A percentile compares a stretch with the other conserved stretches of the same genome.
Evolutionary conservation across 1,140 invertebrate species (phyloP).

Genomic region (Ganaspis sp.): DNA sequence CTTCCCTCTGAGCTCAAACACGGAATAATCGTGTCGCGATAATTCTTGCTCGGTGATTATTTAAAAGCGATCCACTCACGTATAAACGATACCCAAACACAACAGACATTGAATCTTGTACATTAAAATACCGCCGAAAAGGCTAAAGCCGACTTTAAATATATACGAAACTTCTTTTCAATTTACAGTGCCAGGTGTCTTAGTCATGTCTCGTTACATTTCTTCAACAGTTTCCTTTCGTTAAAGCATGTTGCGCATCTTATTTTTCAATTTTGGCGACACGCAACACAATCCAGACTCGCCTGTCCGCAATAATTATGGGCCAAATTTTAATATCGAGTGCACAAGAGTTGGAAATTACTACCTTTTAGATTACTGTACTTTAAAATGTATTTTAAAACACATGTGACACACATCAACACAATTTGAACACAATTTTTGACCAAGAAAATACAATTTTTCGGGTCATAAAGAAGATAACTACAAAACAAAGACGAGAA

Average conservation of each 20-base stretch:
- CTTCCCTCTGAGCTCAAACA: constrained; percentile 47
- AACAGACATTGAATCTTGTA: not conserved
- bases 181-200: constrained; percentile 4
- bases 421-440: too few relatives aligned
- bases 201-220: not conserved
- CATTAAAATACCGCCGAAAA: not conserved
- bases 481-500: too few relatives aligned
- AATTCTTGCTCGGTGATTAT: constrained; percentile 50
- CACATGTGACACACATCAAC: too few relatives aligned
- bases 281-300: too few relatives aligned
- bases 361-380: too few relatives aligned
- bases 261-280: not conserved
- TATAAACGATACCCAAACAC: not conserved
- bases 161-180: not conserved
- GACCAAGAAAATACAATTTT: too few relatives aligned
- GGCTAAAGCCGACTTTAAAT: not conserved
- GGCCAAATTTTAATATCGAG: not conserved
- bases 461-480: too few relatives aligned
- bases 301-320: too few relatives aligned
- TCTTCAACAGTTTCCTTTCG: not conserved
- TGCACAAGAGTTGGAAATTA: not conserved
- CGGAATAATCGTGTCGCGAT: constrained; percentile 53
- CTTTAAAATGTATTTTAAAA: too few relatives aligned
- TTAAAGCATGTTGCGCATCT: not conserved
- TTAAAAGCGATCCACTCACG: not conserved